These are phyloP conservation scores for Tachyglossus aculeatus DNA, from an alignment of 2,797 vertebrate species.

Conservation along the genomic window DNA sequence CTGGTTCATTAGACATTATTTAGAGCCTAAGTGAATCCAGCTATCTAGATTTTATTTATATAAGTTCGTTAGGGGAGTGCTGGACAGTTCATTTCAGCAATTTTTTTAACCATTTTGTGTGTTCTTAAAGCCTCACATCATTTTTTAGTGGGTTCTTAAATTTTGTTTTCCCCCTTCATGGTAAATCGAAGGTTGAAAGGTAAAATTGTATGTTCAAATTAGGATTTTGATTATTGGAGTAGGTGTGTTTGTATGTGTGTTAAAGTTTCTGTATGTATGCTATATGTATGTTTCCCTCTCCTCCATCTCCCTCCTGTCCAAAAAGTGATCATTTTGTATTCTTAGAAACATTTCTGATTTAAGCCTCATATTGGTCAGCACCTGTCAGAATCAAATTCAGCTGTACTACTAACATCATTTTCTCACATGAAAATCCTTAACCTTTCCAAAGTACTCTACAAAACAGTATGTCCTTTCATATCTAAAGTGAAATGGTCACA, in stretches of 20 bases:
- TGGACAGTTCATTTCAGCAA: neutral
- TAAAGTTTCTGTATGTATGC: conserved; percentile 44
- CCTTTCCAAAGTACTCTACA: conserved; percentile 14
- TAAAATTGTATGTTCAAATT: conserved; percentile 28
- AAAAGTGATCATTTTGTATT: neutral
- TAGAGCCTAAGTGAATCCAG: no score
- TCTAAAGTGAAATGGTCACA: conserved; percentile 37
- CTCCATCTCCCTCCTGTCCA: neutral
- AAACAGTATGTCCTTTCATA: conserved; percentile 16
- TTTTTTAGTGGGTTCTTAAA: conserved; percentile 15
- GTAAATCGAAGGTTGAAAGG: conserved; percentile 50
- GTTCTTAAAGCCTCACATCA: conserved; percentile 17
- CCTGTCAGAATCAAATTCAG: conserved; percentile 32
- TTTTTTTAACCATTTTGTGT: conserved; percentile 11
- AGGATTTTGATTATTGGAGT: conserved; percentile 19
- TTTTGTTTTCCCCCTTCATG: conserved; percentile 32
- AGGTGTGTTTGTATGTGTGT: conserved; percentile 55
- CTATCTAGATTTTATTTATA: no score
- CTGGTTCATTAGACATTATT: no score
- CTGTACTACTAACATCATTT: conserved; percentile 25
- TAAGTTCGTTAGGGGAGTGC: neutral
- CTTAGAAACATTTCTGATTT: neutral
- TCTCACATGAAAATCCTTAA: conserved; percentile 26
- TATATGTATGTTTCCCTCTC: conserved; percentile 43
- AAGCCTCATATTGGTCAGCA: neutral